A percentile compares a stretch with the other conserved stretches of the same genome.
Evolutionary conservation across 1,140 invertebrate genomes (phyloP).

Genomic region (Ditylenchus dipsaci): DNA sequence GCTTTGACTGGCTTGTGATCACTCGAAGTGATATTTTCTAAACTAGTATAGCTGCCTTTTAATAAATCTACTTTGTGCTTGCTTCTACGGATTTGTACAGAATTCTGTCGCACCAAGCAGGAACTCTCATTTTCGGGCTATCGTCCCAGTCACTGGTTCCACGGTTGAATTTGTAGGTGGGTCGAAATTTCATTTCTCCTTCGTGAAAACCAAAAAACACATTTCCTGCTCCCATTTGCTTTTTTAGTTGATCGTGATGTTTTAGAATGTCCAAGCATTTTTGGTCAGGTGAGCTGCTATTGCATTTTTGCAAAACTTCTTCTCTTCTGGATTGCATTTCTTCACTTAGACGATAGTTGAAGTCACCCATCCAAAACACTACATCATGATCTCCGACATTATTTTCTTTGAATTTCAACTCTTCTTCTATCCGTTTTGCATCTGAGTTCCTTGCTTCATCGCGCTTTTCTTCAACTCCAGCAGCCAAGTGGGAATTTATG

Average conservation of each 20-base stretch:
- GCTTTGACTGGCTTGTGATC: slow-evolving; percentile 88
- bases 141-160: slow-evolving; percentile 91
- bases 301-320: slow-evolving; percentile 39
- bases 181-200: slow-evolving; percentile 78
- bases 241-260: too few relatives aligned
- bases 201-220: slow-evolving; percentile 83
- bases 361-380: slow-evolving; percentile 92
- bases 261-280: too few relatives aligned
- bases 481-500: slow-evolving; percentile 93
- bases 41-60: slow-evolving; percentile 77
- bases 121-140: slow-evolving; percentile 87
- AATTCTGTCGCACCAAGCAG: slow-evolving; percentile 96
- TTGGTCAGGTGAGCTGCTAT: too few relatives aligned
- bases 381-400: slow-evolving; percentile 78
- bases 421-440: too few relatives aligned
- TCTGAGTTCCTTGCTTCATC: too few relatives aligned
- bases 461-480: slow-evolving; percentile 77
- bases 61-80: slow-evolving; percentile 62
- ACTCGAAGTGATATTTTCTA: slow-evolving; percentile 75
- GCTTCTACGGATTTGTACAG: slow-evolving; percentile 74
- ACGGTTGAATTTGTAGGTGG: slow-evolving; percentile 96
- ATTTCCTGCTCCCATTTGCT: slow-evolving; percentile 44
- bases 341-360: slow-evolving; percentile 83
- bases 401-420: too few relatives aligned
- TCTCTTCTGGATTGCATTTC: slow-evolving; percentile 21